Evolutionary conservation across 2,113 vertebrate species (phyloP), one percentile per base, ranked within the genome.

Genomic region (Notothenia coriiceps): DNA sequence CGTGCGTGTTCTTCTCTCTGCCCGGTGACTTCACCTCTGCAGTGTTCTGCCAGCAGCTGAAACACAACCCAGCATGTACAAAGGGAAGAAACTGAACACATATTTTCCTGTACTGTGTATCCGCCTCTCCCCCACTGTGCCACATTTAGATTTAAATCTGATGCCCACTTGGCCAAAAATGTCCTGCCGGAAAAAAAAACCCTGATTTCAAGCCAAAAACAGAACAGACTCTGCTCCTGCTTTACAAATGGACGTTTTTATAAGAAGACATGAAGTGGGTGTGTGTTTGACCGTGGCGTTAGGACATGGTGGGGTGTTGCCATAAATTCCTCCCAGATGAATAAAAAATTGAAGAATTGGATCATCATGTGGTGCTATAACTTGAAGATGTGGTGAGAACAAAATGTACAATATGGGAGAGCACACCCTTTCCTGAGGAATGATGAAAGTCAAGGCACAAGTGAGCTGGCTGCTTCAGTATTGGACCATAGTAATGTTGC

Each of bases 11-110:
- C 75, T 69, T 84, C 80, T 74, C 74, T 72, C 73, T 15, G 71
- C 68, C 70, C 64, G 20, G 50, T 89, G 88, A 92, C 84, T 79
- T 89, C 86, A 88, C 77, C 83, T 77, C 79, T 60, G 65, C 79
- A 49, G 74, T 47, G 69, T 79, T 68, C 77, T 86, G 89, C 83
- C 87, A 84, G 72, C 68, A 63, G 74, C 77, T 89, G 86, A 88
- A 86, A 82, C 73, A 81, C 74, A 82, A 86, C 51, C 73, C 68
- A 80, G 76, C 75, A 66, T 66, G 61, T 71, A 74, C 68, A 60
- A n/a, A 76, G 44, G 68, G 66, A 50, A 82, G 75, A 87, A 87
- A 90, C 79, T 7, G 80, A 84, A 78, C 71, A 82, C 70, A 84
- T 69, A 82, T 80, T 90, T 86, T 85, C 72, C 84, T 80, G 62